Evolutionary conservation across 2,888 invertebrate genomes (phyloP).

Genomic region (Gari tellinella): DNA sequence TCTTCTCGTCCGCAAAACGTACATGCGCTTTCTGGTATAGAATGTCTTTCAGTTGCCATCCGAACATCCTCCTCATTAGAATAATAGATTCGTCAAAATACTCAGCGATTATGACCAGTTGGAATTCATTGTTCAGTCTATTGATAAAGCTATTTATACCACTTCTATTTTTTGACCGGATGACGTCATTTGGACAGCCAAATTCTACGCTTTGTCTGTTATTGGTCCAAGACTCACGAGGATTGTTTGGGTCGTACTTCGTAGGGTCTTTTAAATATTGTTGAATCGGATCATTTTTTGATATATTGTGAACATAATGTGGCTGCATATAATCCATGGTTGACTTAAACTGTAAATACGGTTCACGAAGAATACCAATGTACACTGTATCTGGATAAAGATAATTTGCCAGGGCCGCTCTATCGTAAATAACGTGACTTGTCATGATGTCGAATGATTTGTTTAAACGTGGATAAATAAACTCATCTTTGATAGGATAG

Average conservation of each 20-base stretch:
- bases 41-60: slow-evolving; percentile 65
- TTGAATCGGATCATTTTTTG: slow-evolving; percentile 37
- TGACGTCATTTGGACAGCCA: slow-evolving; percentile 53
- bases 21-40: slow-evolving; percentile 57
- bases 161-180: slow-evolving; percentile 28
- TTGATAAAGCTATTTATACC: slow-evolving; percentile 56
- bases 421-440: slow-evolving; percentile 62
- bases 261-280: slow-evolving; percentile 55
- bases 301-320: slow-evolving; percentile 46
- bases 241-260: slow-evolving; percentile 38
- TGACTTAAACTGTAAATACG: slow-evolving; percentile 61
- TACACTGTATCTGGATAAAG: slow-evolving; percentile 56
- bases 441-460: slow-evolving; percentile 60
- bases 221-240: slow-evolving; percentile 51
- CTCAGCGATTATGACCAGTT: slow-evolving; percentile 69
- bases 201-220: slow-evolving; percentile 66
- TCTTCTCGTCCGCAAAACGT: slow-evolving; percentile 48
- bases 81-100: slow-evolving; percentile 73
- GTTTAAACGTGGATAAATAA: slow-evolving; percentile 44
- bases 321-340: slow-evolving; percentile 59
- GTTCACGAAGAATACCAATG: slow-evolving; percentile 64
- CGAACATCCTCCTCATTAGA: slow-evolving; percentile 61
- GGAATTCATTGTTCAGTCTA: slow-evolving; percentile 62
- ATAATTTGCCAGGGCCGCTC: slow-evolving; percentile 39
- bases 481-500: slow-evolving; percentile 33